Base-by-base conservation (phyloP, 2,113 vertebrate species). In the Silurus glanis region DNA sequence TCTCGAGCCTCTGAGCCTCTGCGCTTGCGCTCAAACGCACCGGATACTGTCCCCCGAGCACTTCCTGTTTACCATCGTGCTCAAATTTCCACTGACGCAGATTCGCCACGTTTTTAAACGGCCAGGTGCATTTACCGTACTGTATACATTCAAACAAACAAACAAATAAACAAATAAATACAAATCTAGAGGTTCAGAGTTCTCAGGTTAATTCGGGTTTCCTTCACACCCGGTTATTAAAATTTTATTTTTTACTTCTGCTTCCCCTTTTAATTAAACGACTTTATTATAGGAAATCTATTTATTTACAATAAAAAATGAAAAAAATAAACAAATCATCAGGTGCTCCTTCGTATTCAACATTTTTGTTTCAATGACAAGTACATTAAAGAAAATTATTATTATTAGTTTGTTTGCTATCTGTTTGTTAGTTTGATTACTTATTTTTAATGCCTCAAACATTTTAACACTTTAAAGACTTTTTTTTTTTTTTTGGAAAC, bases 11-110 rank as follows among this genome's bases (percentile, higher is more conserved):
- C 10, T 17, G 5, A 76, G 10, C 56, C 13, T 1, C 2, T 10
- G 14, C 21, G 28, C 19, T 49, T 12, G 74, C 51, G 17, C 45
- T 83, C 64, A 64, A 66, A 83, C 69, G 71, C 56, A 55, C 80
- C 86, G 78, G 78, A 80, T 6, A 45, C 16, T 16, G 16, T 59
- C 25, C 16, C 1, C 16, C 25, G 21, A 5, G 8, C 25, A 80
- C 88, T 74, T 81, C 74, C 64, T 86, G 82, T 81, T 84, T 87
- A 84, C 69, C 55, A 53, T 4, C 53, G 71, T 21, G 19, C 6
- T 45, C 9, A 6, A 0, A 2, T 58, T 51, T 80, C 62, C 61
- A 9, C 1, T 45, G 9, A 9, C 7, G 78, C 88, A 89, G 67
- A 84, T 89, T 86, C 85, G 25, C 75, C 0, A 83, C 49, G 16